A percentile compares a stretch with the other conserved stretches of the same genome.
Evolutionary conservation across 2,113 vertebrate genomes (phyloP).

Genomic region (Menidia beryllina): DNA sequence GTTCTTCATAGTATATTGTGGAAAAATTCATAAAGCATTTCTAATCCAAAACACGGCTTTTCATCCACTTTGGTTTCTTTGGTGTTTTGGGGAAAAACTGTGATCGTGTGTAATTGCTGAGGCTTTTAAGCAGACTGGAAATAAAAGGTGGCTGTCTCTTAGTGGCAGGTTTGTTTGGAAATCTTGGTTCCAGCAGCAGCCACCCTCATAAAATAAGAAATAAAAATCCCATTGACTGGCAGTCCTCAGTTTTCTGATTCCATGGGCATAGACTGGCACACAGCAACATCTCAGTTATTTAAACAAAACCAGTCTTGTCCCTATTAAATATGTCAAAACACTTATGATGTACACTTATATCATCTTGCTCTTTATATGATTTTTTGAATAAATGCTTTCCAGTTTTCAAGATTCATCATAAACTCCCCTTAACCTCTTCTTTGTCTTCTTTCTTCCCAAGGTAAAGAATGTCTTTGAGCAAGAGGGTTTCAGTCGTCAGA

Average conservation of each 20-base stretch:
- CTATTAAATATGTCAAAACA: background rate
- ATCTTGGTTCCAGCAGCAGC: constrained; percentile 44
- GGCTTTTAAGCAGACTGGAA: constrained; percentile 29
- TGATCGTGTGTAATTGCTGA: constrained; percentile 47
- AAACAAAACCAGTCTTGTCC: background rate
- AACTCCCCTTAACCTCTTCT: constrained; percentile 7
- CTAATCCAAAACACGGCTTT: constrained; percentile 49
- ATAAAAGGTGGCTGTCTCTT: constrained; percentile 6
- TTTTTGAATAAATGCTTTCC: constrained; percentile 3
- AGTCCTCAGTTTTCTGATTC: constrained; percentile 50
- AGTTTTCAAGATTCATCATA: constrained; percentile 5
- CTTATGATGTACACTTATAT: background rate
- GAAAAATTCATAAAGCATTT: constrained; percentile 23
- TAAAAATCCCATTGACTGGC: constrained; percentile 46
- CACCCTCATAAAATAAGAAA: constrained; percentile 40
- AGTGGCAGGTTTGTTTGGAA: constrained; percentile 44
- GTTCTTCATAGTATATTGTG: constrained; percentile 24
- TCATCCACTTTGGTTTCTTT: constrained; percentile 39
- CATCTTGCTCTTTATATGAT: constrained; percentile 2
- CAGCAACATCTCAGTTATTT: constrained; percentile 6
- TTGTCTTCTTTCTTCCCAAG: constrained; percentile 75
- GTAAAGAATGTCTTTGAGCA: constrained; percentile 91
- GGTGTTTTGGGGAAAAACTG: constrained; percentile 51
- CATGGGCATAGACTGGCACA: constrained; percentile 5
- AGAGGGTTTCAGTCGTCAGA: constrained; percentile 91